Evolutionary conservation across 1,140 invertebrate species (phyloP), one percentile per base, ranked within the genome.

Genomic region (honey bee (Apis mellifera)): DNA sequence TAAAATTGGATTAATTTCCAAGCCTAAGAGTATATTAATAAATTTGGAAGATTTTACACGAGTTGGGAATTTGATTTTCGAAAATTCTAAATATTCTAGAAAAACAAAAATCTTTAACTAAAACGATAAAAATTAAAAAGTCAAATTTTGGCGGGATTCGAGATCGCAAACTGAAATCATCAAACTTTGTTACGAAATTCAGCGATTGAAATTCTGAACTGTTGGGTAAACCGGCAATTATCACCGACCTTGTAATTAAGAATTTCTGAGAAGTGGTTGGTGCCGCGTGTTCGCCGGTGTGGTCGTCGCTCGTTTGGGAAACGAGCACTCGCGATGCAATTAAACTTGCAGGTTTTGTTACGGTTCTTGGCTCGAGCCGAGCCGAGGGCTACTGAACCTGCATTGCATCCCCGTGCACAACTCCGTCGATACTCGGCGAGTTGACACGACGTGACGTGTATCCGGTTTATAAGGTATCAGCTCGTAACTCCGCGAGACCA

Each of bases 391-490:
- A 88, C 78, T 86, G 85, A 90, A 89, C 82, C 65, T 78, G 64
- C 12, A 42, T n/a, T 8, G 88, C 84, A 89, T 85, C 85, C 69
- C 85, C 65, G 62, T 79, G 50, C 70, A 48, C 70, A 13, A 71
- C 75, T n/a, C n/a, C 60, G 68, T 62, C 32, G 54, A 77, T 77
- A 57, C 81, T 82, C 70, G 57, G 66, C 5, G 32, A 42, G 64
- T 76, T 86, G 85, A 91, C 82, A 82, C 87, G 88, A 50, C 9
- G 9, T 73, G 59, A 92, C 84, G 85, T 60, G 74, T 83, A 88
- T 84, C 83, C 78, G 68, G 76, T 84, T 84, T 84, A 78, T 86
- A 79, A 82, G 42, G 73, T 85, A 84, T 84, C 75, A 77, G 78
- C 65, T 78, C 52, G 64, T 83, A 84, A 78, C 55, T 62, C 55